Evolutionary conservation across 2,888 invertebrate genomes (phyloP), one percentile per base, ranked within the genome.

Genomic region (Pristionchus arcanus): DNA sequence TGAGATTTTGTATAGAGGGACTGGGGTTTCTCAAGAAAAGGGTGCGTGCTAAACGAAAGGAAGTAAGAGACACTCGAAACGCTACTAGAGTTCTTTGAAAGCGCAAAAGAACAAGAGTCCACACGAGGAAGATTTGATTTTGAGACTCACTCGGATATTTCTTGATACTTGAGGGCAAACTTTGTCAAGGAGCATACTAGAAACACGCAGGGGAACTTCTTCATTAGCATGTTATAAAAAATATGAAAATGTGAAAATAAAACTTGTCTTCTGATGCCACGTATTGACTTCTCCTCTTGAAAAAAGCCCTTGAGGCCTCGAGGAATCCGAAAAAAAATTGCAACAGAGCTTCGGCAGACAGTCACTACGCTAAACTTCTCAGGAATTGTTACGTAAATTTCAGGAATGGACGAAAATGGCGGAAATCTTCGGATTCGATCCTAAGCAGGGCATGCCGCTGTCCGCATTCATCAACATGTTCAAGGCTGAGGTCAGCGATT

Each of bases 381-480:
- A 42, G 3, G 42, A 5, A 42, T 5, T 42, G 42, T 42, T 42
- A 5, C 42, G 3, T 59, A 21, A 16, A n/a, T 84, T 87, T 71
- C 87, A 71, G 87, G 87, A 87, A 25, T 87, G 87, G 87, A 28
- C 19, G 4, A 42, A 87, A 31, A 11, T 87, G 28, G 0, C 49
- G 0, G 71, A 68, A n/a, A 25, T 87, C 28, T 71, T 87, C 16
- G 9, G n/a, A 31, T 87, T 87, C 53, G 71, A 87, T 13, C 28
- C 71, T 9, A 53, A 31, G 28, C 21, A 4, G 15, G 87, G 87
- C 2, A 87, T 87, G 87, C 71, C 87, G 7, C 7, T 87, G 42
- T 31, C 55, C 13, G 87, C 87, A 49, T 87, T 87, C 28, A 25
- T 87, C 71, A 71, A 68, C 49, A 87, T 87, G 87, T 71, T 87